A percentile compares a stretch with the other conserved stretches of the same genome.
These are phyloP conservation scores for Kryptolebias marmoratus DNA, from an alignment of 2,113 vertebrate species.

Conservation along the genomic window DNA sequence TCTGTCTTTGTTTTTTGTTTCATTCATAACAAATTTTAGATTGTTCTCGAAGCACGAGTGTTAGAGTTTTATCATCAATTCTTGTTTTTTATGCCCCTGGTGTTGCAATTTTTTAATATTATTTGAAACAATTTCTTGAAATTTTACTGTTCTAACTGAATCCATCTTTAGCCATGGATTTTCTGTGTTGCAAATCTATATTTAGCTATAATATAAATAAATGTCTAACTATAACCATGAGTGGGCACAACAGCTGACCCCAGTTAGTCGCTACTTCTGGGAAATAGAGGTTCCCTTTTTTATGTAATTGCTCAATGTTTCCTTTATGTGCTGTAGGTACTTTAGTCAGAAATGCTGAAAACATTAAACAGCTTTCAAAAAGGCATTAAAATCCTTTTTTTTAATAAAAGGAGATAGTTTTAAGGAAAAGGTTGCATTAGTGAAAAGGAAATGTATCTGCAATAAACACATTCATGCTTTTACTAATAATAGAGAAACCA, in stretches of 20 bases:
- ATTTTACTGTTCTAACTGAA: not conserved
- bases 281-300: conserved; percentile 18
- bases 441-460: too few relatives aligned
- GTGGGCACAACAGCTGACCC: not conserved
- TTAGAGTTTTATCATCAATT: not conserved
- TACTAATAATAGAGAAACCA: too few relatives aligned
- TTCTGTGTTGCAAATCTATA: not conserved
- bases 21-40: not conserved
- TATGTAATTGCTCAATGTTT: conserved; percentile 1
- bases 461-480: too few relatives aligned
- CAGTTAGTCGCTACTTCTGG: conserved; percentile 12
- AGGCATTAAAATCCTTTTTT: not conserved
- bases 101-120: too few relatives aligned
- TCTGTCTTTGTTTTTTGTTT: not conserved
- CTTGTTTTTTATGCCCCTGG: not conserved
- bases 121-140: too few relatives aligned
- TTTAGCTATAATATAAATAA: conserved; percentile 10
- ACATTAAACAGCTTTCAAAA: not conserved
- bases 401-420: too few relatives aligned
- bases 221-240: not conserved
- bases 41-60: not conserved
- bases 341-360: too few relatives aligned
- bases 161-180: not conserved
- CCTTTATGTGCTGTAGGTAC: not conserved
- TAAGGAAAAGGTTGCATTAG: too few relatives aligned